A percentile compares a stretch with the other conserved stretches of the same genome.
phyloP scores from a whole-genome alignment of 2,113 vertebrate species.

The Heptranchias perlo region DNA sequence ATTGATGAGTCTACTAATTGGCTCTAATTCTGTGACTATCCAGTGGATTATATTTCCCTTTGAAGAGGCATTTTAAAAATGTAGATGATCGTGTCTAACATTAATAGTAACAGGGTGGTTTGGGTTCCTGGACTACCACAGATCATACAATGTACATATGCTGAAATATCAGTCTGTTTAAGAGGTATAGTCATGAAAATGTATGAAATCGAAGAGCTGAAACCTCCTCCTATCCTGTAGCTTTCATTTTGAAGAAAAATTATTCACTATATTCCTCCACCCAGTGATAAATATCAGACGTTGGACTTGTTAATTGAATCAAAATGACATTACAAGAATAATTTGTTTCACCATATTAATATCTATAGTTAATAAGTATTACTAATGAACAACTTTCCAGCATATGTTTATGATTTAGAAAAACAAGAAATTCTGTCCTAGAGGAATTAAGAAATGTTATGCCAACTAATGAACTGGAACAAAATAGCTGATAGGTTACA shows the following conservation, averaged over 20 bases:
- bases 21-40: not conserved
- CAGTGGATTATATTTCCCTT: not conserved
- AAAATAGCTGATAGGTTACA: slow-evolving; percentile 42
- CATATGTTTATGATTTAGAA: not conserved
- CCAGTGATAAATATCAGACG: not conserved
- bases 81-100: not conserved
- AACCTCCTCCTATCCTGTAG: not conserved
- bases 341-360: slow-evolving; percentile 16
- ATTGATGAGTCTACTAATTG: not conserved
- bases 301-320: not conserved
- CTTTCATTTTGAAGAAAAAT: slow-evolving; percentile 4
- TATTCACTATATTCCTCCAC: not conserved
- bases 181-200: not conserved
- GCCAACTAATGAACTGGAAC: slow-evolving; percentile 50
- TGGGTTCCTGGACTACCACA: no score
- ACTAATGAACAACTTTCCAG: not conserved
- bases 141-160: not conserved
- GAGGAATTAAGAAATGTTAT: slow-evolving; percentile 41
- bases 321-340: not conserved
- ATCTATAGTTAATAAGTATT: not conserved
- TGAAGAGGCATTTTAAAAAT: slow-evolving; percentile 10
- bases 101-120: not conserved
- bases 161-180: not conserved
- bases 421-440: not conserved
- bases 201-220: not conserved